Base-by-base conservation (phyloP, 2,113 vertebrate species). In the Colaptes auratus region DNA sequence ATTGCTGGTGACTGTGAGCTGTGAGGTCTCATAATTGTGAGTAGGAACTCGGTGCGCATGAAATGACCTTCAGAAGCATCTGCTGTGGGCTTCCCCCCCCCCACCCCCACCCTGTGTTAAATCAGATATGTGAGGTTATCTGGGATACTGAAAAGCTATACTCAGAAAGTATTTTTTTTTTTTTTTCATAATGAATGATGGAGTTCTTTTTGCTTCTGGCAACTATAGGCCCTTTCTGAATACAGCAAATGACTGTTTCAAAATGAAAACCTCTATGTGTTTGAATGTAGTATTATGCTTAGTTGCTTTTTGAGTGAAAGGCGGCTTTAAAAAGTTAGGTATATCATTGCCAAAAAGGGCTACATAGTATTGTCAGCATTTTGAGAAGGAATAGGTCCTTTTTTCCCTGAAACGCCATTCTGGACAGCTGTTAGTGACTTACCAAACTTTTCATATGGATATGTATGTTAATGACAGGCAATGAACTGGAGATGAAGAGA, bases 401-500 rank as follows among this genome's bases (percentile, higher is more conserved):
- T 98, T 97, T 95, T 96, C 96, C 96, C 94, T 94, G 95, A 97
- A 98, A 96, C 96, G 97, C 98, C 98, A 99, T 99, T 98, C 98
- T 98, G 98, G 99, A 99, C 99, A 99, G 99, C 99, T 99, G 99
- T 99, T 99, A 98, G 97, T 98, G 99, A 99, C 98, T 99, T 99
- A 98, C 98, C 98, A 98, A 98, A 99, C 99, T 99, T 99, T 99
- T 99, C 99, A 99, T 99, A 99, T 99, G 99, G 99, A 99, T 99
- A 99, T 99, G 98, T 99, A 99, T 99, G 99, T 99, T 99, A 99
- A 99, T 99, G 98, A 98, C 98, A 98, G 98, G 98, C 99, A 99
- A 99, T 99, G 99, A 99, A 99, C 98, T 99, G 99, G 98, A 98
- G 98, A 98, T 99, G 99, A 99, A 99, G 99, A 99, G 98, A 98